Conservation (phyloP, 1,140 invertebrate genomes). For the Acyrthosiphon pisum region DNA sequence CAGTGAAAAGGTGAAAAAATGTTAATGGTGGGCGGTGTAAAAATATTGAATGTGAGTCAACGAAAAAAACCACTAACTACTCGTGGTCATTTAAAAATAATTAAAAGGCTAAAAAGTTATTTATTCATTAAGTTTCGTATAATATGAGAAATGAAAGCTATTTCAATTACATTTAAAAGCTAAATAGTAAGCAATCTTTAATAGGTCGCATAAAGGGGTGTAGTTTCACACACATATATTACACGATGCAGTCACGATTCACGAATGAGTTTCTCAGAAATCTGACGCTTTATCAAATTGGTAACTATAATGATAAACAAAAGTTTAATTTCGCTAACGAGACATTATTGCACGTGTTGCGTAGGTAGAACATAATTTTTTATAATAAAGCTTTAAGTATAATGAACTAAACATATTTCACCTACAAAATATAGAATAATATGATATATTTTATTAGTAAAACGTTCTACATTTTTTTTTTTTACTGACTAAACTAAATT, state of each 20-base stretch:
- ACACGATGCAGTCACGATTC: not conserved
- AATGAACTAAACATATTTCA: constrained; percentile 21
- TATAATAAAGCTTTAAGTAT: not conserved
- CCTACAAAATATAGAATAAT: not conserved
- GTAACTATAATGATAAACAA: constrained; percentile 33
- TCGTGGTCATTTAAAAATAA: not conserved
- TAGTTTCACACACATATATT: constrained; percentile 37
- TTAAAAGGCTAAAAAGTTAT: not conserved
- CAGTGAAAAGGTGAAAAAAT: too few species aligned
- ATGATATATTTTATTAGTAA: not conserved
- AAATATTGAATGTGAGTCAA: too few species aligned
- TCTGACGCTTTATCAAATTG: constrained; percentile 20
- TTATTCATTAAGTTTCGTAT: not conserved
- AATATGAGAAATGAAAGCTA: not conserved
- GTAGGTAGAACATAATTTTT: constrained; percentile 20
- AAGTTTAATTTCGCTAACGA: constrained; percentile 36
- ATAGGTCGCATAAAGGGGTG: not conserved
- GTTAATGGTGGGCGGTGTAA: too few species aligned
- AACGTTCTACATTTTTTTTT: not conserved
- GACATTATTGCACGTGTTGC: not conserved
- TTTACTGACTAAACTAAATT: not conserved
- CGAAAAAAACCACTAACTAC: not conserved
- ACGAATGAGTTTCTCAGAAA: constrained; percentile 35
- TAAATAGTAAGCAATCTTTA: not conserved
- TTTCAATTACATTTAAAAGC: constrained; percentile 13